phyloP scores from a whole-genome alignment of 2,888 invertebrate species.

The Malthinus seriepunctatus region DNA sequence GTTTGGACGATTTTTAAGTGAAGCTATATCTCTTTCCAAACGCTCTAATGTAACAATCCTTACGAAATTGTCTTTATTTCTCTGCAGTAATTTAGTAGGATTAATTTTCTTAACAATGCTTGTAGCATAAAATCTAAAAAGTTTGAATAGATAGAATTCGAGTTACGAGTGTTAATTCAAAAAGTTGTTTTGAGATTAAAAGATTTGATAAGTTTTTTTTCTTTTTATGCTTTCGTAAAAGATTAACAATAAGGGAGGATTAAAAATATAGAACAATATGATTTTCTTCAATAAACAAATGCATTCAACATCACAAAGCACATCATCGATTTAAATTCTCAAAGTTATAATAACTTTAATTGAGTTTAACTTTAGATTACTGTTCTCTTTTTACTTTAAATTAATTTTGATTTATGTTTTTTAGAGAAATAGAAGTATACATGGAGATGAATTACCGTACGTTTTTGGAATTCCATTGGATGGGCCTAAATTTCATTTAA shows the following conservation, averaged over 20 bases:
- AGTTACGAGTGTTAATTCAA: no score
- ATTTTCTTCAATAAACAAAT: no score
- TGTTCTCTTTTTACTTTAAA: neutral
- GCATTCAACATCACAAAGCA: no score
- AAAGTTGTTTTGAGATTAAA: no score
- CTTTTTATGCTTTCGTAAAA: no score
- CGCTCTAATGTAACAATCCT: slow-evolving; percentile 4
- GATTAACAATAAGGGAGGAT: no score
- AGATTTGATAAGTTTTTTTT: no score
- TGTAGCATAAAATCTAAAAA: neutral
- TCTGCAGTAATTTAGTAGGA: slow-evolving; percentile 4
- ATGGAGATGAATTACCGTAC: slow-evolving; percentile 87
- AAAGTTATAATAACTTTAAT: no score
- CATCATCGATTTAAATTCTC: no score
- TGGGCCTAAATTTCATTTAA: slow-evolving; percentile 69
- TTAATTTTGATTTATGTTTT: no score
- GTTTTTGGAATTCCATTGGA: slow-evolving; percentile 81
- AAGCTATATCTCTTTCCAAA: slow-evolving; percentile 5
- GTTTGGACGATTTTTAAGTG: slow-evolving; percentile 7
- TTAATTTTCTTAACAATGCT: neutral
- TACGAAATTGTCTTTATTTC: slow-evolving; percentile 6
- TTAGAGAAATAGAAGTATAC: slow-evolving; percentile 74
- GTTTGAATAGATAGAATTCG: neutral
- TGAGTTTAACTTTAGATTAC: no score
- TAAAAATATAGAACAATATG: no score